Conservation (phyloP, 2,797 vertebrate species). For the Cetoscarus ocellatus region DNA sequence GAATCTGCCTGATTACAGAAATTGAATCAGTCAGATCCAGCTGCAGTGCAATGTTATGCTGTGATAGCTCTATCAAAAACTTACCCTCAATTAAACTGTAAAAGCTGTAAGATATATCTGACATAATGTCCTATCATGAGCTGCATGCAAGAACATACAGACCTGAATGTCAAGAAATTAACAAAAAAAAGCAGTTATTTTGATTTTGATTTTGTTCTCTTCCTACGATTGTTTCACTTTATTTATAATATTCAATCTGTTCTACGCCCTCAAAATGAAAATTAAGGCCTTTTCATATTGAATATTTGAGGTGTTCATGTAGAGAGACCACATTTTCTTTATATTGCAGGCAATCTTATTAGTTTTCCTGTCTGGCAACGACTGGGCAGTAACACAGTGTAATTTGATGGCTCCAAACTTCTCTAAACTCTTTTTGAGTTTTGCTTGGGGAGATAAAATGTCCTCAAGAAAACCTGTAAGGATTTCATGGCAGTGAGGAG, state of each 20-base stretch:
- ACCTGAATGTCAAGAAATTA: too few species aligned
- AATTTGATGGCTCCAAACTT: slow-evolving; percentile 34
- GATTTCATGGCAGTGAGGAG: slow-evolving; percentile 31
- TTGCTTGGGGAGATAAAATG: slow-evolving; percentile 43
- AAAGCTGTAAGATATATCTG: too few species aligned
- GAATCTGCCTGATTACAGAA: too few species aligned
- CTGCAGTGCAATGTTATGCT: too few species aligned
- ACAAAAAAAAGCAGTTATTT: too few species aligned
- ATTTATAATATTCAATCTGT: background rate
- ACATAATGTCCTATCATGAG: too few species aligned
- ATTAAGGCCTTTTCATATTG: background rate
- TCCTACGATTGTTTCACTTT: background rate
- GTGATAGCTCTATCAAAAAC: too few species aligned
- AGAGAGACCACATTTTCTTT: slow-evolving; percentile 2
- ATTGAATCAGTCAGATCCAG: too few species aligned
- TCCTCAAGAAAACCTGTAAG: slow-evolving; percentile 39
- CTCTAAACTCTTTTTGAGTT: slow-evolving; percentile 33
- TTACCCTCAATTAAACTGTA: too few species aligned
- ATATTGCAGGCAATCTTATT: slow-evolving; percentile 14
- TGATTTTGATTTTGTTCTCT: background rate
- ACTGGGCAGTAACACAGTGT: slow-evolving; percentile 11
- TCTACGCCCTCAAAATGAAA: background rate
- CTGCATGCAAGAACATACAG: too few species aligned
- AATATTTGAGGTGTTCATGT: background rate
- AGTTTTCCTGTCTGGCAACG: slow-evolving; percentile 23